Percentiles rank a stretch among this genome's conserved stretches.
These are phyloP conservation scores for Diadophis punctatus DNA, from an alignment of 2,113 vertebrate species.

Conservation along the genomic window DNA sequence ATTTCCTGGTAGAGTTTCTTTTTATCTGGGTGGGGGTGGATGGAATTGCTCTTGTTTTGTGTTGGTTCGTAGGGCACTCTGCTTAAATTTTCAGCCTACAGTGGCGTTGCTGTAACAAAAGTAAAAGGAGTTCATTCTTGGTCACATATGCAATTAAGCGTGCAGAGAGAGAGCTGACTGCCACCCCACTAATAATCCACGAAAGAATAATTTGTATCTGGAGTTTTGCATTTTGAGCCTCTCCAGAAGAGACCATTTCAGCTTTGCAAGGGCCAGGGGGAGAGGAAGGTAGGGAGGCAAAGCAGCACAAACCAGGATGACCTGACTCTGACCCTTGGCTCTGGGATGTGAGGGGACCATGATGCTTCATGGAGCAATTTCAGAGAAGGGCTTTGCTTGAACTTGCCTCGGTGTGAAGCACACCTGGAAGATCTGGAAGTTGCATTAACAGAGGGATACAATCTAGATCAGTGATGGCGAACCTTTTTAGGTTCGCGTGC, in stretches of 20 bases:
- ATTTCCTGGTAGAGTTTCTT: conserved; percentile 54
- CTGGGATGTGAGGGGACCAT: not conserved
- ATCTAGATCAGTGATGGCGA: too few species aligned
- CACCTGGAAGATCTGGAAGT: not conserved
- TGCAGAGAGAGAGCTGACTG: not conserved
- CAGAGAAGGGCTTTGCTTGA: not conserved
- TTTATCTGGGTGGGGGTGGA: conserved; percentile 28
- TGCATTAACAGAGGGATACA: too few species aligned
- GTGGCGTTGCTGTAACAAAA: conserved; percentile 2
- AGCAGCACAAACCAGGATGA: not conserved
- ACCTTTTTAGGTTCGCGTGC: too few species aligned
- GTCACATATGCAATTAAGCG: conserved; percentile 31
- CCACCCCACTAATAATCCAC: not conserved
- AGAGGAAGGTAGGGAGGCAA: not conserved
- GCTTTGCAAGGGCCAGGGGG: not conserved
- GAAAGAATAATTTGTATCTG: conserved; percentile 32
- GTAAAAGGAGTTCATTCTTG: conserved; percentile 29
- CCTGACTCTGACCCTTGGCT: not conserved
- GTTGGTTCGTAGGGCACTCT: not conserved
- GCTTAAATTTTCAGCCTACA: conserved; percentile 40
- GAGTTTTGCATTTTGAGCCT: conserved; percentile 8
- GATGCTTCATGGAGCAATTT: not conserved
- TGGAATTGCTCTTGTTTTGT: not conserved
- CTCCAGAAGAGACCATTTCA: not conserved
- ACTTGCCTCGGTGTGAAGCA: not conserved